Conservation (phyloP, 2,888 invertebrate species). For the Coenonympha arcania region DNA sequence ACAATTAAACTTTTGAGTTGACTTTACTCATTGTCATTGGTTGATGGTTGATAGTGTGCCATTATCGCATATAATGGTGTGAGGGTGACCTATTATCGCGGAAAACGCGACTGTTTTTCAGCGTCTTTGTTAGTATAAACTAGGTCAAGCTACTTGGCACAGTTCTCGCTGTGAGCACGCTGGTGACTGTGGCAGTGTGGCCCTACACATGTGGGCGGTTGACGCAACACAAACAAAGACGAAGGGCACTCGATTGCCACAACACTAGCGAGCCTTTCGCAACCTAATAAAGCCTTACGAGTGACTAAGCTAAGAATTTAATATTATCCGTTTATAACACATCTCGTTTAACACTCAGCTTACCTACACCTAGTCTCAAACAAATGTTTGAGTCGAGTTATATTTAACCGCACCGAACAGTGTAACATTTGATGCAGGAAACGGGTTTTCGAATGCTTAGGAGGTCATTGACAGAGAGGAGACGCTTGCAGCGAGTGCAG, state of each 20-base stretch:
- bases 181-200: too few relatives aligned
- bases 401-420: slow-evolving; percentile 10
- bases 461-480: slow-evolving; percentile 71
- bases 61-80: neutral
- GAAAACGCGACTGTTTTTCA: slow-evolving; percentile 16
- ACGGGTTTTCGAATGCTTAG: slow-evolving; percentile 36
- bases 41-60: neutral
- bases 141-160: slow-evolving; percentile 64
- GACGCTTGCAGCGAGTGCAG: slow-evolving; percentile 70
- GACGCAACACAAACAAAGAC: slow-evolving; percentile 64
- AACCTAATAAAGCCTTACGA: slow-evolving; percentile 36
- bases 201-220: slow-evolving; percentile 61
- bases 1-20: too few relatives aligned
- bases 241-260: slow-evolving; percentile 66
- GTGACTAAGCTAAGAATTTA: neutral
- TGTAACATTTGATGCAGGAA: slow-evolving; percentile 32
- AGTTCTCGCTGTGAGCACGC: slow-evolving; percentile 53
- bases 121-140: slow-evolving; percentile 46
- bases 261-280: slow-evolving; percentile 56
- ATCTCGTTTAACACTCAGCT: neutral
- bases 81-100: neutral
- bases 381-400: neutral
- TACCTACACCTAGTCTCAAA: neutral
- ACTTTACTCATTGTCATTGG: too few relatives aligned
- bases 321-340: neutral